Percentiles rank a stretch among this genome's conserved stretches.
Conservation (phyloP, 2,797 vertebrate genomes). For the Rhincodon typus region DNA sequence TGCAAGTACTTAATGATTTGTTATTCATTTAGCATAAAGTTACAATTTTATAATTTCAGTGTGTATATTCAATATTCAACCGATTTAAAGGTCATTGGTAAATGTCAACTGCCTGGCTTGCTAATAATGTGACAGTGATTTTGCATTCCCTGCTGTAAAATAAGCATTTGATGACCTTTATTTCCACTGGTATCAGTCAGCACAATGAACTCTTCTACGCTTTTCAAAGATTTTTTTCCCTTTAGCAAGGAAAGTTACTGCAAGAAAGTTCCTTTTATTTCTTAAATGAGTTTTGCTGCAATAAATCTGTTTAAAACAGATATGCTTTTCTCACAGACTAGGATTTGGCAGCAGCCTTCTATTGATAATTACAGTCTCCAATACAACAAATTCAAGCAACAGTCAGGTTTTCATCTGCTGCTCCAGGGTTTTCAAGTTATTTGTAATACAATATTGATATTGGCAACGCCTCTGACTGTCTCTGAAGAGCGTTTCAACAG, state of each 20-base stretch:
- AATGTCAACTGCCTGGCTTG: constrained; percentile 31
- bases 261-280: neutral
- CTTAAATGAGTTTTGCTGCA: neutral
- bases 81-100: constrained; percentile 32
- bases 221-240: neutral
- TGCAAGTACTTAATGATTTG: constrained; percentile 11
- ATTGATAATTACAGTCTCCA: neutral
- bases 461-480: neutral
- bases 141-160: constrained; percentile 30
- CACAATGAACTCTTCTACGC: constrained; percentile 15
- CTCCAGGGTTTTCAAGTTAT: neutral
- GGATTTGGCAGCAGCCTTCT: neutral
- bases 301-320: neutral
- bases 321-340: neutral
- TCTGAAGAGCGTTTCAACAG: neutral
- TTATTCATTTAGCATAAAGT: constrained; percentile 8
- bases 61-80: constrained; percentile 8
- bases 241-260: neutral
- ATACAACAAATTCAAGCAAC: neutral
- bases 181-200: constrained; percentile 24
- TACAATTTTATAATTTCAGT: constrained; percentile 19
- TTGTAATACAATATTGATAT: neutral
- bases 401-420: neutral
- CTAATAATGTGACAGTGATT: constrained; percentile 35
- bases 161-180: constrained; percentile 26